phyloP scores from a whole-genome alignment of 1,140 invertebrate genomes.

The Bombyx mori region DNA sequence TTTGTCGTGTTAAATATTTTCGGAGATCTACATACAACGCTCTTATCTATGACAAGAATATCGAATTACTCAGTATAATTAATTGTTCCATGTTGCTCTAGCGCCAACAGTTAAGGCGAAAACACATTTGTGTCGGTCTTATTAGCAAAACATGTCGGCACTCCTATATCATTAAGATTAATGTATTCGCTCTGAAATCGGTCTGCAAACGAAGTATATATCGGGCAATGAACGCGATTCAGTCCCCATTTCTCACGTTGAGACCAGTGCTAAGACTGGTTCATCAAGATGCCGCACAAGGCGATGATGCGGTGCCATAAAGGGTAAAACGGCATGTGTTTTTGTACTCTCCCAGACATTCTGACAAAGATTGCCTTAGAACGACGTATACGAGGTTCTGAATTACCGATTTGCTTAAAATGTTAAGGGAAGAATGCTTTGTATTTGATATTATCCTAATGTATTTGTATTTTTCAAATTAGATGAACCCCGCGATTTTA shows the following conservation, averaged over 20 bases:
- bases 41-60: conserved; percentile 1
- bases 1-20: conserved; percentile 6
- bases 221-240: conserved; percentile 37
- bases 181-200: conserved; percentile 15
- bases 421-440: too few species aligned
- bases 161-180: conserved; percentile 4
- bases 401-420: conserved; percentile 16
- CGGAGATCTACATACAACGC: conserved; percentile 1
- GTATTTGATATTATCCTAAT: too few species aligned
- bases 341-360: conserved; percentile 39
- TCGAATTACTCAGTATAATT: not conserved
- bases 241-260: conserved; percentile 60
- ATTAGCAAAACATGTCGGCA: too few species aligned
- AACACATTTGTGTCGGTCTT: not conserved
- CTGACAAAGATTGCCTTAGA: conserved; percentile 41
- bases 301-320: conserved; percentile 52
- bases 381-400: conserved; percentile 19
- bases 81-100: not conserved
- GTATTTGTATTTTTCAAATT: too few species aligned
- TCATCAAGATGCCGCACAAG: conserved; percentile 55
- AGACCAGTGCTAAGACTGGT: conserved; percentile 47
- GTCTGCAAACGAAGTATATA: conserved; percentile 27
- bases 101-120: not conserved
- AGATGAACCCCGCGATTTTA: too few species aligned
- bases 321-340: conserved; percentile 53